Evolutionary conservation across 2,113 vertebrate genomes (phyloP), one percentile per base, ranked within the genome.

Genomic region (Amphilophus citrinellus): DNA sequence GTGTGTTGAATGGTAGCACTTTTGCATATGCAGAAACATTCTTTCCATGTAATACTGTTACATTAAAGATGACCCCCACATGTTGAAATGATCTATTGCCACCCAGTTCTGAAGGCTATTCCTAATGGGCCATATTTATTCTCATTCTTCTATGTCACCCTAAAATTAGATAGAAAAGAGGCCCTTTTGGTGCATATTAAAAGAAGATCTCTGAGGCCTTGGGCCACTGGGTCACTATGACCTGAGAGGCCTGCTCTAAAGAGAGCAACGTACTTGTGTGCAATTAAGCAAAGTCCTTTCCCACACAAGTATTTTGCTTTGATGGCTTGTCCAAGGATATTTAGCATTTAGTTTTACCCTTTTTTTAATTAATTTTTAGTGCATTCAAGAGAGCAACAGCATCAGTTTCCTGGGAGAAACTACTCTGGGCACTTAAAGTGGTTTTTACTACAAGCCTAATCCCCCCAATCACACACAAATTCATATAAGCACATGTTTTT

Each of bases 51-150:
- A 47, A 50, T 71, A 13, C 50, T 11, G 5, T 50, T 50, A 1
- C 18, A 73, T 53, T 32, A 73, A 11, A 73, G 27, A 53, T 73
- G 27, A 56, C 53, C 27, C 27, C 13, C 47, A 56, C 68, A n/a
- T 73, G 68, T 56, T 73, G 68, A 56, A 56, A 73, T 56, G 47
- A 73, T 73, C 27, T 53, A 53, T n/a, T 53, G 47, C 27, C 47
- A 73, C 27, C 17, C 17, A 56, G 44, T 53, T 73, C 47, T 73
- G 27, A 73, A 73, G 53, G 68, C 17, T n/a, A 56, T 56, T 73
- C 66, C 27, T 32, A 53, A 32, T 3, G 30, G 66, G 24, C 17
- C 44, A 32, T 53, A 73, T 73, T 73, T 13, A 32, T 73, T 17
- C 27, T 53, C 66, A 73, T 73, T 32, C 6, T 73, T 53, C 17